A percentile compares a stretch with the other conserved stretches of the same genome.
phyloP scores from a whole-genome alignment of 2,797 vertebrate species.

The Alectoris magna region DNA sequence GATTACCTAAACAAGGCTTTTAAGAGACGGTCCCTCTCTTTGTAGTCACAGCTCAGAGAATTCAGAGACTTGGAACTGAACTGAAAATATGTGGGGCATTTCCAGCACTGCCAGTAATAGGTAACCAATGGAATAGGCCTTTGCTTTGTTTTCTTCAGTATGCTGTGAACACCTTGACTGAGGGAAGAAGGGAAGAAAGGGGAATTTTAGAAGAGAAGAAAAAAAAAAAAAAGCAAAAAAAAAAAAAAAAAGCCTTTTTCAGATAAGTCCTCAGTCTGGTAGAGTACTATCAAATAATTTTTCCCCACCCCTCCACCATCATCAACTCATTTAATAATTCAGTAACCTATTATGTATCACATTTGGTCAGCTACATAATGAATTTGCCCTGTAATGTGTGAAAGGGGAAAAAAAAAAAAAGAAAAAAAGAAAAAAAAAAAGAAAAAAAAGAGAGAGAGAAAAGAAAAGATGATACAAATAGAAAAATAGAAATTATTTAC shows the following conservation, averaged over 20 bases:
- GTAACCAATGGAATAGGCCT: slow-evolving; percentile 70
- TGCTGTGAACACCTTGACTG: neutral
- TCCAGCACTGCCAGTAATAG: slow-evolving; percentile 68
- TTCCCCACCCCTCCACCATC: neutral
- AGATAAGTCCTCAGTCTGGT: neutral
- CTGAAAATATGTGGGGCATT: slow-evolving; percentile 71
- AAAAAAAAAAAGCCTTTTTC: neutral
- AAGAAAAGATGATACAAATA: neutral
- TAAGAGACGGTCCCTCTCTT: slow-evolving; percentile 12
- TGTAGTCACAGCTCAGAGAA: slow-evolving; percentile 70
- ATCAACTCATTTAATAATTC: neutral
- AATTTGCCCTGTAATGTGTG: neutral
- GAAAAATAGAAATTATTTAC: neutral
- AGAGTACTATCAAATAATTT: neutral
- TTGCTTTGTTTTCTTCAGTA: slow-evolving; percentile 36
- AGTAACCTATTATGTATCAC: slow-evolving; percentile 3
- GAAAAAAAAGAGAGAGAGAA: too few species aligned
- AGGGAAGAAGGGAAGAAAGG: neutral
- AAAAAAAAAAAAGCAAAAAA: neutral
- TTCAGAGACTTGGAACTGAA: slow-evolving; percentile 62
- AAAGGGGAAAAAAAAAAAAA: neutral
- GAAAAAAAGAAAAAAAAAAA: neutral
- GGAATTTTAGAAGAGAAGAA: neutral
- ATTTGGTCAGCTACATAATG: neutral
- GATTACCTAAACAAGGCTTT: slow-evolving; percentile 50